Conservation (phyloP, 2,888 invertebrate genomes). For the Spatulosminthurus flaviceps region DNA sequence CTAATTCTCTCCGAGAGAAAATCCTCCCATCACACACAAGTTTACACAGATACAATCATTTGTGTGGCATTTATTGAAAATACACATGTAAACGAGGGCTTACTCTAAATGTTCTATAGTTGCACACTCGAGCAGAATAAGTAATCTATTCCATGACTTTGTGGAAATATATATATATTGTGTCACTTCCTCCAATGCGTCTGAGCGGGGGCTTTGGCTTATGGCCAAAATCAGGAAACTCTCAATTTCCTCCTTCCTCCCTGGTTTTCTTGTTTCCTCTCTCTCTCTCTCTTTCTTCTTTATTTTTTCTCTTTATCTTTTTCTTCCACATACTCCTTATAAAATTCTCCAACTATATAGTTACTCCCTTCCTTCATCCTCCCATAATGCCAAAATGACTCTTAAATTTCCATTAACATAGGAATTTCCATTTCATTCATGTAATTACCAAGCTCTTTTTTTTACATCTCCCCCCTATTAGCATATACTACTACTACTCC, state of each 20-base stretch:
- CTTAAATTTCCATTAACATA: background rate
- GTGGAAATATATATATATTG: slow-evolving; percentile 4
- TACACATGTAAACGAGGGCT: too few species aligned
- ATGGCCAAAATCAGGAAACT: slow-evolving; percentile 32
- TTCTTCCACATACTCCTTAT: too few species aligned
- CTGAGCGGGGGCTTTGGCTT: slow-evolving; percentile 32
- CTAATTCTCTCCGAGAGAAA: slow-evolving; percentile 5
- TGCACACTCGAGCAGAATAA: background rate
- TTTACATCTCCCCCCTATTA: background rate
- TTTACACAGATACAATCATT: background rate
- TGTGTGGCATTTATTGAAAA: too few species aligned
- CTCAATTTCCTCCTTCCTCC: slow-evolving; percentile 32
- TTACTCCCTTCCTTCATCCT: too few species aligned
- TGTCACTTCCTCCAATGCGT: slow-evolving; percentile 23
- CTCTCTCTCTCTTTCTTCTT: too few species aligned
- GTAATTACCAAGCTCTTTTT: background rate
- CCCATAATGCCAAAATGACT: too few species aligned
- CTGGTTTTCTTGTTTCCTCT: slow-evolving; percentile 19
- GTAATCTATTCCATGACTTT: slow-evolving; percentile 20
- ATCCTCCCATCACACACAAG: background rate
- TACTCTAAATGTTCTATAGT: background rate
- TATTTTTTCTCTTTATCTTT: too few species aligned
- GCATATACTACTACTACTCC: too few species aligned
- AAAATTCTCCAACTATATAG: too few species aligned
- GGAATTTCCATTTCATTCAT: background rate